These are phyloP conservation scores for Lasaia peninsularis DNA, from an alignment of 1,140 invertebrate species.

Conservation along the genomic window DNA sequence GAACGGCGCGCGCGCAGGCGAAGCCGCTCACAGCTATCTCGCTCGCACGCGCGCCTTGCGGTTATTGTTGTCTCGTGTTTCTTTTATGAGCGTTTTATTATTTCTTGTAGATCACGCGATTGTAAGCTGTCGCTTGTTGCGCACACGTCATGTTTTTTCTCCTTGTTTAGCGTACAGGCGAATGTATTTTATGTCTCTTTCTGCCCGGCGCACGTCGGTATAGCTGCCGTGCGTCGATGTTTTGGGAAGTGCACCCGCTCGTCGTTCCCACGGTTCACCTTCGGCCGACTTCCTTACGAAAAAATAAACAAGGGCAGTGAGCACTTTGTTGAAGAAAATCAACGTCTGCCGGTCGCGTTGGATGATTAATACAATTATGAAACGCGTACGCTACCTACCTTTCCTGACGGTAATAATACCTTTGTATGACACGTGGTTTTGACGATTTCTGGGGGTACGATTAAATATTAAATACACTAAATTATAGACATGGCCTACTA, in stretches of 20 bases:
- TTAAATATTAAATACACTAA: not conserved
- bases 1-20: constrained; percentile 59
- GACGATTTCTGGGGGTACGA: not conserved
- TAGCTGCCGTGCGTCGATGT: constrained; percentile 74
- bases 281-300: constrained; percentile 74
- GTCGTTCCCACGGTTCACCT: constrained; percentile 75
- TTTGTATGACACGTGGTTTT: constrained; percentile 66
- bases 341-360: constrained; percentile 72
- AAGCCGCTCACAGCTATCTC: constrained; percentile 43
- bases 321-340: constrained; percentile 74
- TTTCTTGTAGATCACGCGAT: constrained; percentile 77
- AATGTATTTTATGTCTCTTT: constrained; percentile 42
- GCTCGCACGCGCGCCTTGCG: constrained; percentile 45
- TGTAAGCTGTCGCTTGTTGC: constrained; percentile 72
- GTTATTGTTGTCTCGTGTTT: constrained; percentile 68
- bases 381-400: constrained; percentile 65
- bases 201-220: constrained; percentile 59
- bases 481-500: too few relatives aligned
- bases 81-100: constrained; percentile 77
- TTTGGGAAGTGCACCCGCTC: constrained; percentile 76
- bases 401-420: constrained; percentile 63
- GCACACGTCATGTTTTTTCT: constrained; percentile 64
- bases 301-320: constrained; percentile 74
- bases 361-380: constrained; percentile 77
- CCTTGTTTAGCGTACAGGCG: constrained; percentile 29